These are phyloP conservation scores for Heliconius sara DNA, from an alignment of 2,888 invertebrate species.

Conservation along the genomic window DNA sequence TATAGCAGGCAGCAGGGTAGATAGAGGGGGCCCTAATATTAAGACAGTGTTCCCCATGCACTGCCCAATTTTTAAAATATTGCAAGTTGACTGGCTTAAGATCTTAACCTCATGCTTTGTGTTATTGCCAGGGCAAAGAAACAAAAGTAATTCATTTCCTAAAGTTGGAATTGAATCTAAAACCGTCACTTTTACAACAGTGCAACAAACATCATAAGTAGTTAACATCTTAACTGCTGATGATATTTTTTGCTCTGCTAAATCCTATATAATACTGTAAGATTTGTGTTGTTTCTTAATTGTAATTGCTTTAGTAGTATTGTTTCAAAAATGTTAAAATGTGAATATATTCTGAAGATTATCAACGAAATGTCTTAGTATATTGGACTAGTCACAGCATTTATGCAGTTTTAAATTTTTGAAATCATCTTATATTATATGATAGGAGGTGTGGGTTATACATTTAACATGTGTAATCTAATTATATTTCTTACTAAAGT, in stretches of 20 bases:
- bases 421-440: conserved; percentile 21
- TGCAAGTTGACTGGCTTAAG: too few species aligned
- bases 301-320: conserved; percentile 52
- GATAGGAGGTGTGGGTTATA: conserved; percentile 49
- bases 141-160: background rate
- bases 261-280: conserved; percentile 61
- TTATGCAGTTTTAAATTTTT: conserved; percentile 32
- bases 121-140: too few species aligned
- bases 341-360: conserved; percentile 56
- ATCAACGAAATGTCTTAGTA: conserved; percentile 78
- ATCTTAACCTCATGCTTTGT: too few species aligned
- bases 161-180: background rate
- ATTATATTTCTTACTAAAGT: conserved; percentile 40
- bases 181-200: background rate
- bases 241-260: conserved; percentile 56
- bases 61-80: background rate
- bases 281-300: conserved; percentile 66
- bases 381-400: conserved; percentile 75
- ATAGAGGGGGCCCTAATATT: background rate
- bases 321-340: conserved; percentile 54
- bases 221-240: conserved; percentile 52
- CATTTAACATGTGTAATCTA: conserved; percentile 34
- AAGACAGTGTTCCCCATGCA: background rate
- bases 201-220: background rate
- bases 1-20: too few species aligned